phyloP scores from a whole-genome alignment of 2,113 vertebrate species.

The Calyptommatus sinebrachiatus region DNA sequence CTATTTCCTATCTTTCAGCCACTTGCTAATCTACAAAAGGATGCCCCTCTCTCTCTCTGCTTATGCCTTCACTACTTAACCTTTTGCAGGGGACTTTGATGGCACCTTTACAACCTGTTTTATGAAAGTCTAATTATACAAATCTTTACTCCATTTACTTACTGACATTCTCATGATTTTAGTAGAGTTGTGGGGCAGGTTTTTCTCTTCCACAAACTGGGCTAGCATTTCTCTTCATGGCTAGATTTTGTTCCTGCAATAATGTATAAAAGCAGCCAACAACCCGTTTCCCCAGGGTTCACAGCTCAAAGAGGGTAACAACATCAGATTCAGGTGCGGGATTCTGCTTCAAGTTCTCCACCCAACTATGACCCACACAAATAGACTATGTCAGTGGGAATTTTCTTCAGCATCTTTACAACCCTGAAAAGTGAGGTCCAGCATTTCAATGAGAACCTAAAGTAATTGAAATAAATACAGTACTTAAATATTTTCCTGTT shows the following conservation, averaged over 20 bases:
- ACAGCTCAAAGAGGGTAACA: neutral
- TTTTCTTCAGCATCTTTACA: neutral
- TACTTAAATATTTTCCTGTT: neutral
- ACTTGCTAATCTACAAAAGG: conserved; percentile 27
- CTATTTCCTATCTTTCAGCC: conserved; percentile 30
- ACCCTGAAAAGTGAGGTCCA: neutral
- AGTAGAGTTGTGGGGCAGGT: neutral
- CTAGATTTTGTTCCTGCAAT: conserved; percentile 11
- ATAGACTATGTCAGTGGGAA: neutral
- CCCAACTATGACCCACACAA: neutral
- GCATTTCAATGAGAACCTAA: neutral
- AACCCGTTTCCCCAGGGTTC: neutral
- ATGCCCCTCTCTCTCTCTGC: conserved; percentile 2
- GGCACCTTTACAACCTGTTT: conserved; percentile 12
- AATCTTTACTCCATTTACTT: conserved; percentile 13
- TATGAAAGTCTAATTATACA: conserved; percentile 31
- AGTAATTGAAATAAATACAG: neutral
- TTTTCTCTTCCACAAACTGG: neutral
- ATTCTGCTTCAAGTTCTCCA: neutral
- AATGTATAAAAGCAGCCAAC: neutral
- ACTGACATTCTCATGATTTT: conserved; percentile 1
- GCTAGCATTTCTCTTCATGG: neutral
- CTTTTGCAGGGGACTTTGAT: conserved; percentile 20
- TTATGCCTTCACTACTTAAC: conserved; percentile 20
- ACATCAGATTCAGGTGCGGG: neutral